phyloP scores from a whole-genome alignment of 2,113 vertebrate species.

The Tricholaema leucomelas region DNA sequence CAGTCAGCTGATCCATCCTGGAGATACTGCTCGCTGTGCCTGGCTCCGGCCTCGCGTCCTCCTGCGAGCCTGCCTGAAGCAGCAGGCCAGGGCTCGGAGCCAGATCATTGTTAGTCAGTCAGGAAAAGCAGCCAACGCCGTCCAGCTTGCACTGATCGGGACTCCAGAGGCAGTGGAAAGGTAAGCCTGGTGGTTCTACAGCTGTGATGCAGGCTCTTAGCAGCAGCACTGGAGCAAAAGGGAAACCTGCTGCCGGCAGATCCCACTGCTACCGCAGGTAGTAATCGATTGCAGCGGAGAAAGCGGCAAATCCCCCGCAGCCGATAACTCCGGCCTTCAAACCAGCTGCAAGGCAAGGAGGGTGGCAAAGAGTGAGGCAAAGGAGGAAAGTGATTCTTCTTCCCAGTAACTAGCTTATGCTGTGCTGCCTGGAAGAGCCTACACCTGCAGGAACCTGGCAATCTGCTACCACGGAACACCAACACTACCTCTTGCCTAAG shows the following conservation, averaged over 20 bases:
- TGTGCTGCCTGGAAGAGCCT: neutral
- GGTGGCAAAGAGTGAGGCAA: neutral
- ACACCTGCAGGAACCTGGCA: neutral
- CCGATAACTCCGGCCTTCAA: conserved; percentile 91
- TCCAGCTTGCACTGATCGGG: neutral
- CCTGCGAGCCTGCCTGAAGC: neutral
- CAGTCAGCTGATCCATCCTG: conserved; percentile 30
- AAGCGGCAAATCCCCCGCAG: conserved; percentile 95
- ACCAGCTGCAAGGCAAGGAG: conserved; percentile 81
- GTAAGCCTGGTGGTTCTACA: neutral
- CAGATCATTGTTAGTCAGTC: conserved; percentile 26
- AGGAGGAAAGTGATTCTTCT: neutral
- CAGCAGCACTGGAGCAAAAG: neutral
- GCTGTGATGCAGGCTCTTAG: neutral
- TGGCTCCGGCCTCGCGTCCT: conserved; percentile 6
- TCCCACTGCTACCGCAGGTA: conserved; percentile 82
- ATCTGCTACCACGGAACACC: too few species aligned
- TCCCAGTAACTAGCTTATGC: neutral
- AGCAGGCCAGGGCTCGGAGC: neutral
- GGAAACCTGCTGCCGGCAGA: neutral
- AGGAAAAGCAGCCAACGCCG: neutral
- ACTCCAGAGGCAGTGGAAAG: neutral
- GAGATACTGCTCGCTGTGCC: neutral
- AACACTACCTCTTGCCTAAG: too few species aligned
- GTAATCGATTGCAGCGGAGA: conserved; percentile 95